Evolutionary conservation across 1,140 invertebrate genomes (phyloP), one percentile per base, ranked within the genome.

Genomic region (Bombus soroeensis): DNA sequence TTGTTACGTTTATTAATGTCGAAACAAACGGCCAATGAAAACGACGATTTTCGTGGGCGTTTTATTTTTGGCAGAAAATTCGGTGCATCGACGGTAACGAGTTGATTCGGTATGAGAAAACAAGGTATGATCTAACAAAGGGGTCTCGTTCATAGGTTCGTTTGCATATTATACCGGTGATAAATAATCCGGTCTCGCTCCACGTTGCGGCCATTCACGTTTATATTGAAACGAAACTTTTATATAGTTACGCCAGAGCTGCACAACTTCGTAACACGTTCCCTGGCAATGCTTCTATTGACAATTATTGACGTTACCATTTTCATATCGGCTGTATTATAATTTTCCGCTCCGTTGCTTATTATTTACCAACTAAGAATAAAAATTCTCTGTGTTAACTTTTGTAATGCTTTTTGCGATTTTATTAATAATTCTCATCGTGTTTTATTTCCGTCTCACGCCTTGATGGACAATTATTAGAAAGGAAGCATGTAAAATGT

Each of bases 121-220:
- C 66, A 37, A 37, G 66, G 66, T 68, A 37, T 68, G 34, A 68
- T 68, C 66, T 68, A 68, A 68, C 66, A 68, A 68, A 68, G 18
- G 66, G 15, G 22, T 15, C 18, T 22, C 66, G 66, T 34, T 68
- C 9, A 22, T 37, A 68, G 66, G 68, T 70, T 39, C 68, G 68
- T 70, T 70, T 37, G 68, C 34, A 70, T 70, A 70, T 70, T 70
- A 70, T 39, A 32, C 32, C 68, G 22, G 22, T 70, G 34, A 70
- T 70, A 70, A 70, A 70, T 70, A 70, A 70, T 70, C 34, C 22
- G 22, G 15, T 18, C 47, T 53, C 47, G 34, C 25, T n/a, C 22
- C 34, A 28, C 34, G 68, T 39, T 70, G 9, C 1, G 15, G 5
- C 47, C 47, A 53, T 53, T 53, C 47, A 22, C 22, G 68, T 18